These are phyloP conservation scores for Darevskia mixta DNA, from an alignment of 2,797 vertebrate genomes.

Conservation along the genomic window DNA sequence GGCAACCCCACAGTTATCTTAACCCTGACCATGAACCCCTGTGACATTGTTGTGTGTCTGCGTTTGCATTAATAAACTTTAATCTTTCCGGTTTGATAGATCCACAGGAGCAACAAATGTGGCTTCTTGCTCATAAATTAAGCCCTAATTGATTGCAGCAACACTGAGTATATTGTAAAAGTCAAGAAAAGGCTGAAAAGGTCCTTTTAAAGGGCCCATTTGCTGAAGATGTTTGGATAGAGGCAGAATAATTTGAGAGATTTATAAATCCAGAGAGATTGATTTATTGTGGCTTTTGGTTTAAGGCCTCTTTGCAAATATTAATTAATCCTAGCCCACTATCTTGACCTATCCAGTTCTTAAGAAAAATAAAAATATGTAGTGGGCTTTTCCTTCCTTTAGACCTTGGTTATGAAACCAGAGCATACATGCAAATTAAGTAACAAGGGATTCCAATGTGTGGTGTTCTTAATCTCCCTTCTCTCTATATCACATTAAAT, in stretches of 20 bases:
- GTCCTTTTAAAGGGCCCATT: slow-evolving; percentile 66
- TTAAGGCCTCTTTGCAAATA: slow-evolving; percentile 70
- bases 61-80: slow-evolving; percentile 68
- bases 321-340: slow-evolving; percentile 63
- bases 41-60: slow-evolving; percentile 67
- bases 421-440: slow-evolving; percentile 59
- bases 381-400: slow-evolving; percentile 58
- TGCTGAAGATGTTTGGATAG: slow-evolving; percentile 72
- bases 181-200: slow-evolving; percentile 70
- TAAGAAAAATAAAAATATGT: slow-evolving; percentile 70
- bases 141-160: slow-evolving; percentile 71
- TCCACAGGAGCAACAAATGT: slow-evolving; percentile 59
- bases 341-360: slow-evolving; percentile 68
- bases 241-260: slow-evolving; percentile 71
- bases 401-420: slow-evolving; percentile 58
- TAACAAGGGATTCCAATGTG: slow-evolving; percentile 57
- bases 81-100: slow-evolving; percentile 71
- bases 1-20: slow-evolving; percentile 50
- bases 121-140: slow-evolving; percentile 74
- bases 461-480: slow-evolving; percentile 54
- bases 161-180: slow-evolving; percentile 73
- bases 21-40: slow-evolving; percentile 63
- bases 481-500: slow-evolving; percentile 57
- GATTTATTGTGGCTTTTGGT: slow-evolving; percentile 74
- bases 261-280: slow-evolving; percentile 61